Conservation (phyloP, 2,797 vertebrate genomes). For the Lerista edwardsae region DNA sequence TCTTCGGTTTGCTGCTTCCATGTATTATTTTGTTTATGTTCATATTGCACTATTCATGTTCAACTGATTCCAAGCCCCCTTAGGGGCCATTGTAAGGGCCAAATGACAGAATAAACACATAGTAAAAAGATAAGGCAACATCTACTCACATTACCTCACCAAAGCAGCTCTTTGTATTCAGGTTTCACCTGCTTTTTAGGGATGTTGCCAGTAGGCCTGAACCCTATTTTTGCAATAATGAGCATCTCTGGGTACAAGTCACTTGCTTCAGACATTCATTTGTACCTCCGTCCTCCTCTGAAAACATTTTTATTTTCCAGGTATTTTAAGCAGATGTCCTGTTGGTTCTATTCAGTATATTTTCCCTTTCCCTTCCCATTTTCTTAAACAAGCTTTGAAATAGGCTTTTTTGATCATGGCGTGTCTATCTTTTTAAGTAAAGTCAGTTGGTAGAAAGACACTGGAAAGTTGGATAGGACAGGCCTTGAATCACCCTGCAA, state of each 20-base stretch:
- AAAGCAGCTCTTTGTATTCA: neutral
- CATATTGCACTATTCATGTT: too few species aligned
- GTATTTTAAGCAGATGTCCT: neutral
- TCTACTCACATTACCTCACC: neutral
- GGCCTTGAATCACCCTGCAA: neutral
- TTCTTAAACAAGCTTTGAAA: neutral
- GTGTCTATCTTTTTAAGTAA: neutral
- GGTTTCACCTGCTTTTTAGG: neutral
- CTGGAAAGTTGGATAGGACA: too few species aligned
- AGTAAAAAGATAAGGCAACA: neutral
- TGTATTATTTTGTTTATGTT: too few species aligned
- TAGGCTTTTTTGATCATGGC: neutral
- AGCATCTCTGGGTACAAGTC: neutral
- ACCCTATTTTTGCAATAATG: neutral
- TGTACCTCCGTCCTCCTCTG: neutral
- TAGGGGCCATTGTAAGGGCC: too few species aligned
- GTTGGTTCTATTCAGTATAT: neutral
- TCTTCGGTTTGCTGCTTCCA: too few species aligned
- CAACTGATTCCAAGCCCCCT: too few species aligned
- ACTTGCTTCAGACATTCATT: neutral
- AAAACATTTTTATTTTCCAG: neutral
- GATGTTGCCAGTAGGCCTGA: neutral
- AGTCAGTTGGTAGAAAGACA: neutral
- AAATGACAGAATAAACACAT: neutral
- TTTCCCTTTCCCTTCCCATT: neutral